These are phyloP conservation scores for Teleiodes luculella DNA, from an alignment of 2,888 invertebrate species.

Conservation along the genomic window DNA sequence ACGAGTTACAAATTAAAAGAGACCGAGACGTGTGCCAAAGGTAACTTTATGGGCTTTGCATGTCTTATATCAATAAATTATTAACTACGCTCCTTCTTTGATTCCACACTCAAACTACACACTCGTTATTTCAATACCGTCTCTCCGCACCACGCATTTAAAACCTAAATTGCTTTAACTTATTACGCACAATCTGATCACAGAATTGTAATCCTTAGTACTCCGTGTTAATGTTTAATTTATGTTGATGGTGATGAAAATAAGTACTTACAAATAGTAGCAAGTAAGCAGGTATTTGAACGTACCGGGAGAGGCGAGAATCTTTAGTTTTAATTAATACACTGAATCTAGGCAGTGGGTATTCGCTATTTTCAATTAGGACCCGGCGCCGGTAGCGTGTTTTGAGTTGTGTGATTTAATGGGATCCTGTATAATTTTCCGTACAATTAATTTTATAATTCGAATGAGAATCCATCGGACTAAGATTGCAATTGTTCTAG, in stretches of 20 bases:
- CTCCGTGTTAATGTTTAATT: slow-evolving; percentile 57
- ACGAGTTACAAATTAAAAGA: slow-evolving; percentile 77
- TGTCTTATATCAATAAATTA: slow-evolving; percentile 79
- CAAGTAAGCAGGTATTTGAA: slow-evolving; percentile 56
- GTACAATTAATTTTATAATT: slow-evolving; percentile 53
- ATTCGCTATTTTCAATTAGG: slow-evolving; percentile 72
- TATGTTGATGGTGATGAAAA: slow-evolving; percentile 46
- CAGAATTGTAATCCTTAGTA: slow-evolving; percentile 62
- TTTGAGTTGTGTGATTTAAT: slow-evolving; percentile 67
- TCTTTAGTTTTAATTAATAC: slow-evolving; percentile 75
- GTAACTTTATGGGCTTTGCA: slow-evolving; percentile 77
- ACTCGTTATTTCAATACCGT: slow-evolving; percentile 54
- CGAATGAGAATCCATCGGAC: slow-evolving; percentile 26
- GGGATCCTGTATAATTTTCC: slow-evolving; percentile 50
- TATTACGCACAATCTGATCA: slow-evolving; percentile 30
- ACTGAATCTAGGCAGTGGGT: slow-evolving; percentile 57
- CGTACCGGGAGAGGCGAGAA: slow-evolving; percentile 66
- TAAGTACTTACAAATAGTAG: slow-evolving; percentile 47
- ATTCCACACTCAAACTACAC: slow-evolving; percentile 64
- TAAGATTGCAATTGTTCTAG: slow-evolving; percentile 1
- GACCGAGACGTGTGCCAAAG: slow-evolving; percentile 74
- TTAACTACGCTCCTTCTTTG: slow-evolving; percentile 75
- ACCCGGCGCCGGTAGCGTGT: slow-evolving; percentile 65
- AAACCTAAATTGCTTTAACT: slow-evolving; percentile 50
- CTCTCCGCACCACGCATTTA: slow-evolving; percentile 51